Evolutionary conservation across 2,113 vertebrate species (phyloP).

Genomic region (Oxygymnocypris stewartii): DNA sequence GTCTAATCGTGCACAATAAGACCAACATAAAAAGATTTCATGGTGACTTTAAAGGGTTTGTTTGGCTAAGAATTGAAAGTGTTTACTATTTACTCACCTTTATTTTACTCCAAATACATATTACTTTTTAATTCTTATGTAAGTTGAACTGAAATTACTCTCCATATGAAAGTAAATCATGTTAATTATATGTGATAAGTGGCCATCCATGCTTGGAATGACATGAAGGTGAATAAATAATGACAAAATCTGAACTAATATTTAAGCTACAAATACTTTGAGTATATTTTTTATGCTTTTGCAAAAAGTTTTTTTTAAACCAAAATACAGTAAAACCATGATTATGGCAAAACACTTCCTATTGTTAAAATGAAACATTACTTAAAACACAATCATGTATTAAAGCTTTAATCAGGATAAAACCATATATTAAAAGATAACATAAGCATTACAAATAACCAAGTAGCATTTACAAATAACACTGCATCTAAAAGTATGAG

Average conservation of each 20-base stretch:
- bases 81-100: neutral
- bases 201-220: neutral
- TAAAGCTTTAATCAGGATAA: too few species aligned
- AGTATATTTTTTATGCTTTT: too few species aligned
- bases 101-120: neutral
- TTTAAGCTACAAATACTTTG: neutral
- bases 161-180: neutral
- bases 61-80: neutral
- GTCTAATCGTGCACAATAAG: neutral
- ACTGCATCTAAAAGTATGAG: too few species aligned
- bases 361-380: too few species aligned
- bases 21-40: neutral
- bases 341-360: too few species aligned
- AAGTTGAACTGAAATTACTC: neutral
- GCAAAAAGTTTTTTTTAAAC: too few species aligned
- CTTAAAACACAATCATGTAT: too few species aligned
- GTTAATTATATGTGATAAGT: neutral
- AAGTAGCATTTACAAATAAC: too few species aligned
- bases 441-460: too few species aligned
- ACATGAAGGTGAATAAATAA: neutral
- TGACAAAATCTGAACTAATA: neutral
- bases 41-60: neutral
- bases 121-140: neutral
- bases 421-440: too few species aligned
- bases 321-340: too few species aligned